Percentiles rank a stretch among this genome's conserved stretches.
Evolutionary conservation across 2,797 vertebrate species (phyloP).

Genomic region (Carcharodon carcharias): DNA sequence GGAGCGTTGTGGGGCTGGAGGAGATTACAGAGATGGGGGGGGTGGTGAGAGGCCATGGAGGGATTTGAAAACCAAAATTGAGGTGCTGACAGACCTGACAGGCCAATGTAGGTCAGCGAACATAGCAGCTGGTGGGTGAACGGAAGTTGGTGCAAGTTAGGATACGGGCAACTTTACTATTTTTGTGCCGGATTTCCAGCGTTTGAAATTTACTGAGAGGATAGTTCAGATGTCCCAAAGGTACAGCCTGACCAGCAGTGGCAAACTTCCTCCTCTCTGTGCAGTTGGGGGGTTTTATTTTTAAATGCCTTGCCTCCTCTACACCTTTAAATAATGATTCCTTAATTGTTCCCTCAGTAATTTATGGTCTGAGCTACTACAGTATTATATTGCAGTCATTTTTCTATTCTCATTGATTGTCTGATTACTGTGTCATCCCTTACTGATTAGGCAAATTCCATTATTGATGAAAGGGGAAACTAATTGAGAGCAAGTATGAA

Average conservation of each 20-base stretch:
- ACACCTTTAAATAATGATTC: conserved; percentile 30
- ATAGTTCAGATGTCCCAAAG: neutral
- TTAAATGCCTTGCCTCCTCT: neutral
- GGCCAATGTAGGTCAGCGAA: neutral
- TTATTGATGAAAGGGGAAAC: conserved; percentile 15
- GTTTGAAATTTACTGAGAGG: neutral
- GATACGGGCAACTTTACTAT: neutral
- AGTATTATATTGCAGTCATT: conserved; percentile 22
- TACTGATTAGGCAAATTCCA: conserved; percentile 23
- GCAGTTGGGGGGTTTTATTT: neutral
- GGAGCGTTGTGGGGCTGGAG: neutral
- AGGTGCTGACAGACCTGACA: too few relatives aligned
- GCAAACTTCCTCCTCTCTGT: neutral
- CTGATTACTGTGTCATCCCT: neutral
- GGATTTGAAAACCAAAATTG: neutral
- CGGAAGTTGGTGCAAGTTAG: neutral
- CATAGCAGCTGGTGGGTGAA: neutral
- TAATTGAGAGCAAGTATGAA: neutral
- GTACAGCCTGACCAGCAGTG: neutral
- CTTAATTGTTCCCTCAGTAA: neutral
- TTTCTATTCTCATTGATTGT: conserved; percentile 31
- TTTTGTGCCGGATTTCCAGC: neutral
- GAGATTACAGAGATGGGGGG: neutral
- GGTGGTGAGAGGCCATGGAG: too few relatives aligned
- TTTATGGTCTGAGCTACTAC: neutral